phyloP scores from a whole-genome alignment of 2,113 vertebrate genomes.

The Chelonoidis abingdonii region DNA sequence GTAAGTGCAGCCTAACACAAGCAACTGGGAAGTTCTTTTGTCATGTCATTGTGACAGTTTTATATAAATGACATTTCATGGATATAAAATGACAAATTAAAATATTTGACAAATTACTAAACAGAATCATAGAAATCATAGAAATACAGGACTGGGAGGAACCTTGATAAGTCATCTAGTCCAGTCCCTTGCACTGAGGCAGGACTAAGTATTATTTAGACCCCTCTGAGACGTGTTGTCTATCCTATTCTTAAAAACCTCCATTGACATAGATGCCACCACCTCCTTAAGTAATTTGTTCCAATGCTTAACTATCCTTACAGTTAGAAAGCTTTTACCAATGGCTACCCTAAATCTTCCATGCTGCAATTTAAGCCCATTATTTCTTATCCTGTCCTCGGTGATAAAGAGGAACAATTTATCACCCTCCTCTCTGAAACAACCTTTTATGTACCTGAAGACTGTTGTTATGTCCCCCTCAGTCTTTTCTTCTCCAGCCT shows the following conservation, averaged over 20 bases:
- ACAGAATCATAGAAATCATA: neutral
- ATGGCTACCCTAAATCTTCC: neutral
- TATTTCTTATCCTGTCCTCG: neutral
- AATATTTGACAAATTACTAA: conserved; percentile 73
- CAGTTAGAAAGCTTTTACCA: neutral
- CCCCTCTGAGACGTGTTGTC: neutral
- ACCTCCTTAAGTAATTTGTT: neutral
- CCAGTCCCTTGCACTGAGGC: neutral
- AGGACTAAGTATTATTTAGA: neutral
- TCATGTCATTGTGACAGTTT: conserved; percentile 69
- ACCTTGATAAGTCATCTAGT: neutral
- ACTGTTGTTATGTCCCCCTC: neutral
- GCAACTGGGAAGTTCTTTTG: conserved; percentile 53
- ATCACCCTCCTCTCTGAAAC: neutral
- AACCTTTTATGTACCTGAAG: neutral
- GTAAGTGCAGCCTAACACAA: conserved; percentile 58
- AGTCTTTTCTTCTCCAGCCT: neutral
- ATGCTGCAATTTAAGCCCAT: neutral
- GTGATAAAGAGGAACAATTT: neutral
- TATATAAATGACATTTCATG: conserved; percentile 65
- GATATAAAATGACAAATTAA: conserved; percentile 73
- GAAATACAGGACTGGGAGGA: neutral
- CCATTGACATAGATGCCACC: neutral
- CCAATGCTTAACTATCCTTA: neutral
- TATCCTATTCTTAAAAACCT: neutral